phyloP scores from a whole-genome alignment of 2,797 vertebrate genomes.

The Limnodromus scolopaceus region DNA sequence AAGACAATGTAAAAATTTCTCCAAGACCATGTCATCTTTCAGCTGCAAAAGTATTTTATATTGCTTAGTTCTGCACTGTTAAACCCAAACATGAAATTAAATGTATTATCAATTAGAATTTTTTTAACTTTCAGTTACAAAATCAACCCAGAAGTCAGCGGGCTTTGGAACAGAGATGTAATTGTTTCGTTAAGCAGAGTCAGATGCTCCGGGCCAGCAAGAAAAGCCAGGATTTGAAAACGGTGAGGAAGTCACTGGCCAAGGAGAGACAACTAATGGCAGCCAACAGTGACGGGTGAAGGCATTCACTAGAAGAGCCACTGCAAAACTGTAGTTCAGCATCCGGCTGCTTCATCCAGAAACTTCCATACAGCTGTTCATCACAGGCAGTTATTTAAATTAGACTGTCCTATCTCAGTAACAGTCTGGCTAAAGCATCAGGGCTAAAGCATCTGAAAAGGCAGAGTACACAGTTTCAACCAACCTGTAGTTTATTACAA shows the following conservation, averaged over 20 bases:
- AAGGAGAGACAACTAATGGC: background rate
- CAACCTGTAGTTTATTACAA: background rate
- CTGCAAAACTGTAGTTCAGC: background rate
- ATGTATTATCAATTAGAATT: background rate
- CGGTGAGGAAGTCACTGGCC: background rate
- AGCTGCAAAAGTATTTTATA: background rate
- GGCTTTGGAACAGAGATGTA: background rate
- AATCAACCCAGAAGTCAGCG: background rate
- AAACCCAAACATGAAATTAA: background rate
- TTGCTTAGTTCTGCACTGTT: constrained; percentile 1
- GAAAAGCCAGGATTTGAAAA: background rate
- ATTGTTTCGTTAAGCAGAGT: background rate
- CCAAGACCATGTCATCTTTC: background rate
- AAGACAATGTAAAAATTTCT: background rate
- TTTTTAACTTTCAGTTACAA: background rate
- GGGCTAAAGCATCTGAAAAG: background rate
- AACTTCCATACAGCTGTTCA: background rate
- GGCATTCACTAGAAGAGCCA: background rate
- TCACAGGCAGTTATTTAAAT: background rate
- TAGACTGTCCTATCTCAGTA: background rate
- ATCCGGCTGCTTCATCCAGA: background rate
- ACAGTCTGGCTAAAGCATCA: background rate
- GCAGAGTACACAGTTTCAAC: background rate
- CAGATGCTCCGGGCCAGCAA: background rate
- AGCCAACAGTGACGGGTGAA: background rate